A percentile compares a stretch with the other conserved stretches of the same genome.
Evolutionary conservation across 2,113 vertebrate species (phyloP).

Genomic region (Malurus alboscapulatus): DNA sequence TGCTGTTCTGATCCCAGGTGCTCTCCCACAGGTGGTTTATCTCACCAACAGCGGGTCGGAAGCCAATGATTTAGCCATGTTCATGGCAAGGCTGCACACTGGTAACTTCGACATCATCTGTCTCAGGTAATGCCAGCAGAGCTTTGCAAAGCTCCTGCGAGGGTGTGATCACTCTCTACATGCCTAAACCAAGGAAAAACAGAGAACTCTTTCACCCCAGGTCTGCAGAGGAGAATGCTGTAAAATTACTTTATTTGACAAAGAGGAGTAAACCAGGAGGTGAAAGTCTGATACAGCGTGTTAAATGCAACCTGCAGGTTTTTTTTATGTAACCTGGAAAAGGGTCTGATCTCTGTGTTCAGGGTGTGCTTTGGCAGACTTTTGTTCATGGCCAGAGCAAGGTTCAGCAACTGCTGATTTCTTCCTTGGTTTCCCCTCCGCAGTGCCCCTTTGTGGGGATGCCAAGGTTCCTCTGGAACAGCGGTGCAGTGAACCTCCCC

Average conservation of each 20-base stretch:
- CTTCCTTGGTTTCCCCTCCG: background rate
- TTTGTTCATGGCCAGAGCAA: background rate
- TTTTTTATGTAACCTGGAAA: background rate
- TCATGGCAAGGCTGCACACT: conserved; percentile 88
- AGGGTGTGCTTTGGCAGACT: background rate
- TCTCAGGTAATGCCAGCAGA: conserved; percentile 79
- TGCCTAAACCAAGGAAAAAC: background rate
- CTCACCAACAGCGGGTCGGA: conserved; percentile 93
- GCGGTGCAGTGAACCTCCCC: background rate
- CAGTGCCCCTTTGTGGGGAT: background rate
- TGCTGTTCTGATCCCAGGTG: background rate
- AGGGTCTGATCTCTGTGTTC: background rate
- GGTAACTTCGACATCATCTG: conserved; percentile 84
- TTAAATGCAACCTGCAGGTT: background rate
- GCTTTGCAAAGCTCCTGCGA: background rate
- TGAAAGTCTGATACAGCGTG: background rate
- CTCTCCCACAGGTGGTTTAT: conserved; percentile 81
- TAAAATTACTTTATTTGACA: background rate
- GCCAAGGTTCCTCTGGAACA: background rate
- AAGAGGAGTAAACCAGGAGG: background rate
- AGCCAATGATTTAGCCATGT: conserved; percentile 91
- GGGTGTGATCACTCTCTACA: background rate
- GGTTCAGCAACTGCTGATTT: background rate
- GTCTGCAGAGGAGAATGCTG: background rate
- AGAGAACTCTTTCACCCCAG: background rate